Evolutionary conservation across 1,140 invertebrate genomes (phyloP).

Genomic region (Andricus grossulariae): DNA sequence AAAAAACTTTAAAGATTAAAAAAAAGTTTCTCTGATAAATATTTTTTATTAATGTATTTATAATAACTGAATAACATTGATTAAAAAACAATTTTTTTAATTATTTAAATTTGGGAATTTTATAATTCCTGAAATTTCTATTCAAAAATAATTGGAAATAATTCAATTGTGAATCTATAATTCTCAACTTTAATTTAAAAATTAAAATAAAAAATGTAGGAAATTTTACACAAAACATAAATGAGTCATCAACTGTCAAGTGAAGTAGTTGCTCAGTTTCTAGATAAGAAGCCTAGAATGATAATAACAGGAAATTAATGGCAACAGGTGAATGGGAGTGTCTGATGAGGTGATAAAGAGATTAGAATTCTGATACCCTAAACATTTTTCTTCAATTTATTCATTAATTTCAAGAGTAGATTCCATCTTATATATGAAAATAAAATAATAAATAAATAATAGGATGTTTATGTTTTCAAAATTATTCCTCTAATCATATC

Average conservation of each 20-base stretch:
- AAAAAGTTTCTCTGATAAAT: too few species aligned
- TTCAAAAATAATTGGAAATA: too few species aligned
- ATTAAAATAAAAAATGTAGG: background rate
- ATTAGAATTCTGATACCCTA: background rate
- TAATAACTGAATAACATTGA: too few species aligned
- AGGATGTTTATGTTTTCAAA: too few species aligned
- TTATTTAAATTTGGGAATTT: too few species aligned
- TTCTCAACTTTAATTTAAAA: background rate
- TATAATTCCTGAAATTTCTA: too few species aligned
- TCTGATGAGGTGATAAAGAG: background rate
- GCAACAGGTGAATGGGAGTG: background rate
- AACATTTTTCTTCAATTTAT: background rate
- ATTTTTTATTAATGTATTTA: too few species aligned
- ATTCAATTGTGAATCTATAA: too few species aligned
- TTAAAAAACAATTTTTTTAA: too few species aligned
- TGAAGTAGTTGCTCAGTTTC: background rate
- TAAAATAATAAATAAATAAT: too few species aligned
- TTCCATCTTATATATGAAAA: background rate
- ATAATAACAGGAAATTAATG: slow-evolving; percentile 3
- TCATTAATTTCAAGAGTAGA: background rate
- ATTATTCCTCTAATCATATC: too few species aligned
- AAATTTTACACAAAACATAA: background rate
- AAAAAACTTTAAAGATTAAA: too few species aligned
- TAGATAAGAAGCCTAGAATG: background rate
- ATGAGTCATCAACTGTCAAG: background rate